Conservation (phyloP, 2,797 vertebrate genomes). For the Poecilia picta region DNA sequence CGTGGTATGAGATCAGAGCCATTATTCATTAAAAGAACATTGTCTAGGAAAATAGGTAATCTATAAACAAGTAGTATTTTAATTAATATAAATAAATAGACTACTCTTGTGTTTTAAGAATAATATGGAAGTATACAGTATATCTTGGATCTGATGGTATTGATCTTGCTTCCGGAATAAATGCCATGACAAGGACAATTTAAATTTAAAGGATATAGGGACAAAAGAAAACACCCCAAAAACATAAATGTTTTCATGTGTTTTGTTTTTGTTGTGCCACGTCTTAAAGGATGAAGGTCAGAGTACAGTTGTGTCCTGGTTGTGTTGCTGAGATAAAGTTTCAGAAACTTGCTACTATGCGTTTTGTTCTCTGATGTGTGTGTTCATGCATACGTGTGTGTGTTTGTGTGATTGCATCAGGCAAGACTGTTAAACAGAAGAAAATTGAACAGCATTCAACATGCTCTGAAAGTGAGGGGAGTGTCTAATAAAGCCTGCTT, state of each 20-base stretch:
- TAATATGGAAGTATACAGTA: too few relatives aligned
- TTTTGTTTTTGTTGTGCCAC: neutral
- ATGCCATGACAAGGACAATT: too few relatives aligned
- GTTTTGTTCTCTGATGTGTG: neutral
- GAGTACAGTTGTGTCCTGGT: neutral
- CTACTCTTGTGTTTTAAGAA: too few relatives aligned
- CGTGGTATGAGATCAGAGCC: too few relatives aligned
- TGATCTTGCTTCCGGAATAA: too few relatives aligned
- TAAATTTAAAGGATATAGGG: neutral
- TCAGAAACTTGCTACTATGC: neutral
- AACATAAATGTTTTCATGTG: neutral
- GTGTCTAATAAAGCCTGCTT: neutral
- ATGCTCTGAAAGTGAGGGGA: neutral
- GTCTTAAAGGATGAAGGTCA: neutral
- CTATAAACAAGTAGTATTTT: too few relatives aligned
- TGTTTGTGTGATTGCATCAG: neutral
- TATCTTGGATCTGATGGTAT: too few relatives aligned
- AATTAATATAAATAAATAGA: too few relatives aligned
- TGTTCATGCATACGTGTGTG: neutral
- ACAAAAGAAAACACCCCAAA: neutral
- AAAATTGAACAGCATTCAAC: neutral
- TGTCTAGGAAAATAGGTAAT: too few relatives aligned
- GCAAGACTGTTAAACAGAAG: neutral
- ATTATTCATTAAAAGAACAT: too few relatives aligned
- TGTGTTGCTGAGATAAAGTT: neutral